Evolutionary conservation across 2,113 vertebrate species (phyloP).

Genomic region (Scalopus aquaticus): DNA sequence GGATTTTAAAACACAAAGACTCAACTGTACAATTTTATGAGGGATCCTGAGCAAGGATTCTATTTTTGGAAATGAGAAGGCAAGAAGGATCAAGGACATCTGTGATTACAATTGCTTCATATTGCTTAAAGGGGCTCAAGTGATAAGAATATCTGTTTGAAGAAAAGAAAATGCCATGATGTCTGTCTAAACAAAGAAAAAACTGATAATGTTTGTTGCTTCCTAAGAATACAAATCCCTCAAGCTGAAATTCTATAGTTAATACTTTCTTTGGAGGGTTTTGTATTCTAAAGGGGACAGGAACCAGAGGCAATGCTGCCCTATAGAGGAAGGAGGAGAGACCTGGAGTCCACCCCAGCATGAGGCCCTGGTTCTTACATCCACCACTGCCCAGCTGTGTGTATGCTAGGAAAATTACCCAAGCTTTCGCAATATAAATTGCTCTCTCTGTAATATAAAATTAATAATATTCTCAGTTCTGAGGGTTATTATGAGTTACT

Average conservation of each 20-base stretch:
- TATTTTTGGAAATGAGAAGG: constrained; percentile 52
- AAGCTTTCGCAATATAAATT: background rate
- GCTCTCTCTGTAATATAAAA: constrained; percentile 10
- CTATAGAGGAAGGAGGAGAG: background rate
- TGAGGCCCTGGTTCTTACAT: background rate
- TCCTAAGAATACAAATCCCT: background rate
- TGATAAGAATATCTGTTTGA: constrained; percentile 52
- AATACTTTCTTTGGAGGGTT: constrained; percentile 32
- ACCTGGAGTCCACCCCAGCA: background rate
- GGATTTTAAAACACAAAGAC: constrained; percentile 54
- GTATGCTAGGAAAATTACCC: background rate
- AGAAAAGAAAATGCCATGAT: constrained; percentile 37
- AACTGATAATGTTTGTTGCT: constrained; percentile 21
- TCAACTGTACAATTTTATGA: constrained; percentile 55
- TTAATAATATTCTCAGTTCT: background rate
- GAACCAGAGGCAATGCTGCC: background rate
- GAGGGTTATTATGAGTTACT: background rate
- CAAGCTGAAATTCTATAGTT: background rate
- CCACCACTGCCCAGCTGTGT: background rate
- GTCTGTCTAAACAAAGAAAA: constrained; percentile 53
- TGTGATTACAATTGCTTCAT: constrained; percentile 61
- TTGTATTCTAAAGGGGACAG: background rate
- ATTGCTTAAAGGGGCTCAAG: constrained; percentile 47
- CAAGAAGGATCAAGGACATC: constrained; percentile 52
- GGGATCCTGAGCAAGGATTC: constrained; percentile 26